These are phyloP conservation scores for Neodontobutis hainanensis DNA, from an alignment of 2,113 vertebrate species.

Conservation along the genomic window DNA sequence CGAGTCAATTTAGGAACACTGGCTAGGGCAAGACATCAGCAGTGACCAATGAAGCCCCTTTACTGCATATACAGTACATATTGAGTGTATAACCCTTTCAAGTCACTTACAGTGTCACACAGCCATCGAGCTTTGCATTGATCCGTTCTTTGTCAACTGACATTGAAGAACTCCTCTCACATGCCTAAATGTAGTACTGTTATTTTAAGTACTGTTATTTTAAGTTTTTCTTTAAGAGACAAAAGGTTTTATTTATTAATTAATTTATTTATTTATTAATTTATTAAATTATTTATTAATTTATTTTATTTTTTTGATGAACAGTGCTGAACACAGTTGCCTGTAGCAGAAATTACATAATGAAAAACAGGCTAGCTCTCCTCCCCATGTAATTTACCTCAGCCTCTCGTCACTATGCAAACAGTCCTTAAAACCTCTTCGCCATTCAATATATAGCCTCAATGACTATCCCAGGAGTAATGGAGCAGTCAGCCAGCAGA, in stretches of 20 bases:
- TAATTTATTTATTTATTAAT: too few relatives aligned
- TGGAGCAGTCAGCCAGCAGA: background rate
- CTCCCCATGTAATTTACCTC: slow-evolving; percentile 29
- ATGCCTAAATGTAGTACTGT: background rate
- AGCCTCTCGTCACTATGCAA: slow-evolving; percentile 57
- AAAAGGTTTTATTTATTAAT: too few relatives aligned
- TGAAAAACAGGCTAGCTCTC: slow-evolving; percentile 1
- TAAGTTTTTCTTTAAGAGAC: too few relatives aligned
- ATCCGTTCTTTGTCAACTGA: slow-evolving; percentile 39
- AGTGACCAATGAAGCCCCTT: slow-evolving; percentile 17
- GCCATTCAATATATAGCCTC: slow-evolving; percentile 18
- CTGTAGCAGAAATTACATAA: slow-evolving; percentile 33
- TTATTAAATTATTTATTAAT: too few relatives aligned
- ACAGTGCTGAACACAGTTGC: background rate
- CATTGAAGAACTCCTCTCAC: slow-evolving; percentile 60
- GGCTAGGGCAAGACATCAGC: slow-evolving; percentile 28
- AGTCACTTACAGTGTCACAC: slow-evolving; percentile 1
- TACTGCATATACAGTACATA: too few relatives aligned
- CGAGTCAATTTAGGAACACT: slow-evolving; percentile 36
- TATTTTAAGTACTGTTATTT: too few relatives aligned
- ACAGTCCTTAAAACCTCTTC: slow-evolving; percentile 43
- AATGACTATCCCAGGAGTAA: slow-evolving; percentile 10
- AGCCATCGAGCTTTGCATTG: slow-evolving; percentile 27
- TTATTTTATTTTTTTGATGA: background rate
- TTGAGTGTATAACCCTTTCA: background rate